A percentile compares a stretch with the other conserved stretches of the same genome.
Conservation (phyloP, 2,888 invertebrate species). For the Girardia tigrina region DNA sequence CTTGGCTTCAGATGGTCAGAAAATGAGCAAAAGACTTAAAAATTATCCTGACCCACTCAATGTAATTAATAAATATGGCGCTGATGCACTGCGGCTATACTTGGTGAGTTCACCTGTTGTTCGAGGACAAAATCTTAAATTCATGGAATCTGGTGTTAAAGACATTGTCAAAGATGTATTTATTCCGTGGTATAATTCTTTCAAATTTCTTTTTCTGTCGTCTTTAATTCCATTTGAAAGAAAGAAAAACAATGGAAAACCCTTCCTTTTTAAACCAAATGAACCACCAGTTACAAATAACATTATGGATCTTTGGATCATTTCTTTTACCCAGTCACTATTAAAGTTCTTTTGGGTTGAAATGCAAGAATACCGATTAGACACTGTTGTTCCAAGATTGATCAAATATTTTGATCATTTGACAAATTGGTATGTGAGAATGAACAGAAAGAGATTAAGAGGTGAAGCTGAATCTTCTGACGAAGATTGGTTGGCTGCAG, state of each 20-base stretch:
- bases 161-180: conserved; percentile 93
- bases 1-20: conserved; percentile 66
- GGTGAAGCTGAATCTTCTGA: too few species aligned
- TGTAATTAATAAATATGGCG: conserved; percentile 73
- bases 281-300: conserved; percentile 53
- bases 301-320: conserved; percentile 90
- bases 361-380: conserved; percentile 76
- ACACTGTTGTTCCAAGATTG: conserved; percentile 80
- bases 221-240: not conserved
- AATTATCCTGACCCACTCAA: conserved; percentile 94
- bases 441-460: conserved; percentile 84
- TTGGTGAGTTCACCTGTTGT: conserved; percentile 95
- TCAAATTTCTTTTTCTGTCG: conserved; percentile 69
- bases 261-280: conserved; percentile 26
- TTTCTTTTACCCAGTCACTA: conserved; percentile 84
- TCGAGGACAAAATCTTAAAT: conserved; percentile 80
- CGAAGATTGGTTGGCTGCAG: too few species aligned
- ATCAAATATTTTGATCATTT: conserved; percentile 90
- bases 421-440: conserved; percentile 94
- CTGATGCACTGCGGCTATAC: conserved; percentile 81
- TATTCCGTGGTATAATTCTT: conserved; percentile 70
- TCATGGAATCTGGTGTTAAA: conserved; percentile 88
- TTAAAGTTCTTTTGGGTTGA: conserved; percentile 73
- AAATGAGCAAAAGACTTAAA: conserved; percentile 97
- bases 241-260: too few species aligned